phyloP scores from a whole-genome alignment of 1,140 invertebrate genomes.

The Platyscapa corneri region DNA sequence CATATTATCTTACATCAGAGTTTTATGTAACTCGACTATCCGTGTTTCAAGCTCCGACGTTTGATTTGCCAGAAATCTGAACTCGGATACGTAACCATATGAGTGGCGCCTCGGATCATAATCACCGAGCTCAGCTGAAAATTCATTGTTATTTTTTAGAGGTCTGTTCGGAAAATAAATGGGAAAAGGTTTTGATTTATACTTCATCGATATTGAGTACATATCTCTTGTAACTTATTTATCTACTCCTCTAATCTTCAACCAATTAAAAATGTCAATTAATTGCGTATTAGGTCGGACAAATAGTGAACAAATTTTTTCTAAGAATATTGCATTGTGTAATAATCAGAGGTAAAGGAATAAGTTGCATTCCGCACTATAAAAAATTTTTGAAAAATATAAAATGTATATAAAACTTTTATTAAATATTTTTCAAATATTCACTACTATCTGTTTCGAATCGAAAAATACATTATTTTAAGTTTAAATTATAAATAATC shows the following conservation, averaged over 20 bases:
- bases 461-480: too few relatives aligned
- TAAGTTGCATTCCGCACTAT: too few relatives aligned
- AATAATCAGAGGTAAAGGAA: too few relatives aligned
- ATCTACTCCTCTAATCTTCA: not conserved
- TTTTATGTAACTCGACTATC: constrained; percentile 92
- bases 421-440: too few relatives aligned
- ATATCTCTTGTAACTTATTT: not conserved
- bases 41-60: constrained; percentile 91
- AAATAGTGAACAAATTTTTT: too few relatives aligned
- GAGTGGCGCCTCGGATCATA: constrained; percentile 93
- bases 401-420: too few relatives aligned
- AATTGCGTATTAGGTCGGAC: too few relatives aligned
- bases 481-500: too few relatives aligned
- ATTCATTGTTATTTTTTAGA: constrained; percentile 47
- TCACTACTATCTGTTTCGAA: too few relatives aligned
- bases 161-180: constrained; percentile 1
- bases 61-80: constrained; percentile 95
- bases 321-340: too few relatives aligned
- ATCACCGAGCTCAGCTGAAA: constrained; percentile 96
- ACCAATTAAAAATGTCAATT: too few relatives aligned
- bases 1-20: constrained; percentile 81
- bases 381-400: too few relatives aligned
- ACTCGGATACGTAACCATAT: constrained; percentile 96
- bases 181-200: not conserved
- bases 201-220: not conserved